Conservation (phyloP, 2,113 vertebrate species). For the Daboia siamensis region DNA sequence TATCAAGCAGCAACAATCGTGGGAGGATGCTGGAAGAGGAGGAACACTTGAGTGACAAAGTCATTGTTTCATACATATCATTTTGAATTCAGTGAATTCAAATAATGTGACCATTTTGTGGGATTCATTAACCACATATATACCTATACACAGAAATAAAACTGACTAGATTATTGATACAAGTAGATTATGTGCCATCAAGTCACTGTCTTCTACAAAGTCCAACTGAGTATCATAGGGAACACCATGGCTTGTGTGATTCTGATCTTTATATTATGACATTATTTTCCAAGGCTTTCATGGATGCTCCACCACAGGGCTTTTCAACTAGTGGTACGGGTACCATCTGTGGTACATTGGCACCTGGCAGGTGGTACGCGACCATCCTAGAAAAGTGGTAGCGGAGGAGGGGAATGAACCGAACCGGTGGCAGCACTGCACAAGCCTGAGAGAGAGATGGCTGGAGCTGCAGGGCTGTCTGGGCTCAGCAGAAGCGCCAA, state of each 20-base stretch:
- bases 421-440: no score
- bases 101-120: not conserved
- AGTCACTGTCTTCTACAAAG: not conserved
- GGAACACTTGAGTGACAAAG: not conserved
- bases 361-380: no score
- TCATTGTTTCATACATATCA: not conserved
- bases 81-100: not conserved
- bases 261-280: not conserved
- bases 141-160: not conserved
- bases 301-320: not conserved
- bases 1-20: not conserved
- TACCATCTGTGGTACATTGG: no score
- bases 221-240: not conserved
- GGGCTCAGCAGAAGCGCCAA: no score
- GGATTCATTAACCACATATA: not conserved
- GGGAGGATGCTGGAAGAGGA: not conserved
- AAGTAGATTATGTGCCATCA: not conserved
- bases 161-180: not conserved
- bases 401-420: no score
- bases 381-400: no score
- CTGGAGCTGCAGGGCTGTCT: no score
- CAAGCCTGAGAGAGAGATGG: no score
- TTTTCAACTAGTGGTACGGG: no score
- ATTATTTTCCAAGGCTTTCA: not conserved
- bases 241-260: not conserved